Percentiles rank a stretch among this genome's conserved stretches.
phyloP scores from a whole-genome alignment of 1,140 invertebrate species.

The Plutomurus gul region DNA sequence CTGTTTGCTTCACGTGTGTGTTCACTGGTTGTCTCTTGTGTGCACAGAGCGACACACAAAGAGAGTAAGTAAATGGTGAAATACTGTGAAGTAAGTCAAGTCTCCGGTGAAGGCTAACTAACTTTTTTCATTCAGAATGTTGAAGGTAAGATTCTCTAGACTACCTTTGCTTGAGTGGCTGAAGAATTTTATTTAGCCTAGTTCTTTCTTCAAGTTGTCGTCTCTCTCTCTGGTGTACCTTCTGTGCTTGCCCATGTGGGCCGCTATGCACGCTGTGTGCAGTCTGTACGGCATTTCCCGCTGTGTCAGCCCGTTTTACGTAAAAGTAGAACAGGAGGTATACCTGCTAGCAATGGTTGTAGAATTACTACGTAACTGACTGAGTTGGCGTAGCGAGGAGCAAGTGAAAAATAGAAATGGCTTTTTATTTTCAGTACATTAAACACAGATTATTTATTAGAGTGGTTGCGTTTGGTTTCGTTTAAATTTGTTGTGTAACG shows the following conservation, averaged over 20 bases:
- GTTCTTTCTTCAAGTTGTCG: not conserved
- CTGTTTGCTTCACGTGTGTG: not conserved
- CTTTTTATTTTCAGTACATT: constrained; percentile 30
- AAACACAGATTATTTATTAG: constrained; percentile 30
- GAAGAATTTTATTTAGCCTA: too few relatives aligned
- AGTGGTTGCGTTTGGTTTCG: constrained; percentile 28
- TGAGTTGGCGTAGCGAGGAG: constrained; percentile 10
- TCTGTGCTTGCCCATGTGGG: not conserved
- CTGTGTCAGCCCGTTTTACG: constrained; percentile 19
- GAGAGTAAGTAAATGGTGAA: not conserved
- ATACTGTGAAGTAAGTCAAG: not conserved
- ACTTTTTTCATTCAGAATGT: too few relatives aligned
- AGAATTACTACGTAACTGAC: too few relatives aligned
- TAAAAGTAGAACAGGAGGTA: constrained; percentile 17
- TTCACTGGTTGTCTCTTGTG: not conserved
- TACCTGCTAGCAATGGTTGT: too few relatives aligned
- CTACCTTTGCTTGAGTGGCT: too few relatives aligned
- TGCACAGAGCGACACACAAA: too few relatives aligned
- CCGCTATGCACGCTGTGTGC: too few relatives aligned
- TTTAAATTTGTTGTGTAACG: constrained; percentile 30
- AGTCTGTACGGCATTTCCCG: not conserved
- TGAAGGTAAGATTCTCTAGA: too few relatives aligned
- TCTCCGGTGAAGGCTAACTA: too few relatives aligned
- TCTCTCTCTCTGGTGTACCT: not conserved
- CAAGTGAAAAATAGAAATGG: constrained; percentile 29